Conservation (phyloP, 2,888 invertebrate genomes). For the Mallateleia sp. region DNA sequence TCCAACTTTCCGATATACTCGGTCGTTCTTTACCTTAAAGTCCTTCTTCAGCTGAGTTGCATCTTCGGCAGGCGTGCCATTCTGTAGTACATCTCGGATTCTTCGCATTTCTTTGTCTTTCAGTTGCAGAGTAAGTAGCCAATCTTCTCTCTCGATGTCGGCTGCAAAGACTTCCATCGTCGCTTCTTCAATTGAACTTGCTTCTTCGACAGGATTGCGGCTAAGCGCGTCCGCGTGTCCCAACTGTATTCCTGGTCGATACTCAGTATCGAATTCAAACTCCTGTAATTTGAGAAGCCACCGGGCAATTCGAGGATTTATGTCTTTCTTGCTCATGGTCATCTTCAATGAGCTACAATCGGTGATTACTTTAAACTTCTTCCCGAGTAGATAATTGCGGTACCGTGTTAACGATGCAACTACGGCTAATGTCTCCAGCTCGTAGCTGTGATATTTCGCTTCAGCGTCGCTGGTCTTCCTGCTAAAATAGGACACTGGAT, state of each 20-base stretch:
- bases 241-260: background rate
- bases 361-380: background rate
- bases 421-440: background rate
- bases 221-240: conserved; percentile 5
- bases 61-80: too few relatives aligned
- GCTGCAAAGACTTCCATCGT: background rate
- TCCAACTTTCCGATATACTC: background rate
- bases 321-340: conserved; percentile 1
- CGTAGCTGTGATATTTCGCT: conserved; percentile 77
- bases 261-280: background rate
- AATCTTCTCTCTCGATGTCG: background rate
- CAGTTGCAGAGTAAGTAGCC: background rate
- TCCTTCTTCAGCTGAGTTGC: background rate
- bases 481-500: conserved; percentile 21
- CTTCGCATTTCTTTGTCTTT: background rate
- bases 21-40: background rate
- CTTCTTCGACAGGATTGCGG: background rate
- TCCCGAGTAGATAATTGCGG: background rate
- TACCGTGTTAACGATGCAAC: background rate
- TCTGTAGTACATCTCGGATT: background rate
- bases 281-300: background rate
- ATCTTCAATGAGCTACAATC: conserved; percentile 9
- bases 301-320: background rate
- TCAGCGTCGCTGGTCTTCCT: conserved; percentile 76
- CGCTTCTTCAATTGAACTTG: background rate